Percentiles rank a stretch among this genome's conserved stretches.
Conservation (phyloP, 2,113 vertebrate species). For the Corythornis vintsioides region DNA sequence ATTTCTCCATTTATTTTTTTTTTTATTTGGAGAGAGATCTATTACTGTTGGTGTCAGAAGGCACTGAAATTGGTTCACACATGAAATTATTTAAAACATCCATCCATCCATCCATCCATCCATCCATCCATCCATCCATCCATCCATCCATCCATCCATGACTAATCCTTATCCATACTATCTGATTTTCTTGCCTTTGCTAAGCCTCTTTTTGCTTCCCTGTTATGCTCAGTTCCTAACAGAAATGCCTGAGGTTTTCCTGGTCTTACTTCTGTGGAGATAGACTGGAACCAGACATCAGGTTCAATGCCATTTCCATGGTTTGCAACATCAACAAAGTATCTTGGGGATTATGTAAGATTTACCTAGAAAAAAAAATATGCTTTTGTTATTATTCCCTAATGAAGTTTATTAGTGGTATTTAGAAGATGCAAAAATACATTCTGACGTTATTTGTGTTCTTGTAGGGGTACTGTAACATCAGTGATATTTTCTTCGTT, state of each 20-base stretch:
- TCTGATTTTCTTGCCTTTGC: neutral
- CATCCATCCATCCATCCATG: neutral
- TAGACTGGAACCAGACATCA: neutral
- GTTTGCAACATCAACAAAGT: neutral
- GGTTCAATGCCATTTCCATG: neutral
- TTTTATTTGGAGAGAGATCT: constrained; percentile 25
- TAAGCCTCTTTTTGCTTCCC: neutral
- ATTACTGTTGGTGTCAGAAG: neutral
- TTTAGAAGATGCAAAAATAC: constrained; percentile 25
- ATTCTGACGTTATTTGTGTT: constrained; percentile 1
- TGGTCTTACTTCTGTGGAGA: neutral
- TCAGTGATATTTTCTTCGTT: neutral
- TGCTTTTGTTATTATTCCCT: neutral
- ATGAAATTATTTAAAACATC: constrained; percentile 13
- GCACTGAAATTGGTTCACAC: neutral
- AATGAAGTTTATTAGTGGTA: constrained; percentile 9
- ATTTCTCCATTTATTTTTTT: constrained; percentile 26
- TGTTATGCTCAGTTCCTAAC: neutral
- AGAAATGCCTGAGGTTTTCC: neutral
- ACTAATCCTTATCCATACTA: neutral
- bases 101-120: neutral
- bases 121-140: neutral
- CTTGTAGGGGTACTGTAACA: neutral
- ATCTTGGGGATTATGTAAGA: neutral
- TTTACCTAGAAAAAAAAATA: neutral